phyloP scores from a whole-genome alignment of 1,140 invertebrate genomes.

The Heterodera carotae region DNA sequence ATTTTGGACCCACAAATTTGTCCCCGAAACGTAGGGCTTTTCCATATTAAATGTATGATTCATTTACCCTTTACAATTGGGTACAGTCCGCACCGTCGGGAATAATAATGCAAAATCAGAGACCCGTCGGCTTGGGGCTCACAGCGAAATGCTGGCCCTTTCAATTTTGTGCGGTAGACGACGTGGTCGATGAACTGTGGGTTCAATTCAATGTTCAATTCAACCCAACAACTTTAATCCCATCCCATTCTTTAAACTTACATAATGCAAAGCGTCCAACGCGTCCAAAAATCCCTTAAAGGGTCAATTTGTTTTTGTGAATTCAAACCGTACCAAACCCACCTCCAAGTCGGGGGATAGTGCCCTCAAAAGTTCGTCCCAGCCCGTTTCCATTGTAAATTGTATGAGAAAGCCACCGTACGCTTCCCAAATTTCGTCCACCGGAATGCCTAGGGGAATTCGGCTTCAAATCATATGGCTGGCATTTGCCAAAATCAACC shows the following conservation, averaged over 20 bases:
- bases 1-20: no score
- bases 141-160: constrained; percentile 66
- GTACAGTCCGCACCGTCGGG: constrained; percentile 66
- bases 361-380: constrained; percentile 63
- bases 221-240: no score
- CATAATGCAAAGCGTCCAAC: constrained; percentile 57
- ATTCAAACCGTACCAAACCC: neutral
- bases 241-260: constrained; percentile 26
- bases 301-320: neutral
- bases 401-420: constrained; percentile 65
- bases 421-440: constrained; percentile 65
- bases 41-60: neutral
- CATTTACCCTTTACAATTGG: constrained; percentile 67
- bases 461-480: constrained; percentile 12
- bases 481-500: constrained; percentile 37
- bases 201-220: neutral
- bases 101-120: constrained; percentile 67
- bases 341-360: constrained; percentile 61
- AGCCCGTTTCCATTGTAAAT: constrained; percentile 66
- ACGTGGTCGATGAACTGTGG: constrained; percentile 61
- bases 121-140: constrained; percentile 65
- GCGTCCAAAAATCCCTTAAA: constrained; percentile 60
- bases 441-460: constrained; percentile 47
- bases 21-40: no score
- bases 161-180: constrained; percentile 62